Evolutionary conservation across 2,797 vertebrate species (phyloP).

Genomic region (Eulemur rubriventer): DNA sequence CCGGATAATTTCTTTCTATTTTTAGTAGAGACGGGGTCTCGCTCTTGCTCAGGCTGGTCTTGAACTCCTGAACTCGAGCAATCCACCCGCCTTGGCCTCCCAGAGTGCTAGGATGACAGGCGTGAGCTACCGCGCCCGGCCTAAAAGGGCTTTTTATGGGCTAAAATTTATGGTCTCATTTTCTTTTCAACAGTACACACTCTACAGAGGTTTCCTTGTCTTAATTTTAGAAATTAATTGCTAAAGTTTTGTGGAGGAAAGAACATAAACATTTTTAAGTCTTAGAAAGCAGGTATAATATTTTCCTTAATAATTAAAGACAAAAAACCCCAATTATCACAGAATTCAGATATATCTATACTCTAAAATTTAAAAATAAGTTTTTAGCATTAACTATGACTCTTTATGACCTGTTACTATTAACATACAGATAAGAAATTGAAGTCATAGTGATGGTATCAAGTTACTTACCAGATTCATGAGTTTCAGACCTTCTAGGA

Average conservation of each 20-base stretch:
- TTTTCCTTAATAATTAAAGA: not conserved
- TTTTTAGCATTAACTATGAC: not conserved
- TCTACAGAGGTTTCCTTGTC: not conserved
- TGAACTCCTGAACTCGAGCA: too few species aligned
- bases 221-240: conserved; percentile 10
- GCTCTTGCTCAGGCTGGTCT: too few species aligned
- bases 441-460: not conserved
- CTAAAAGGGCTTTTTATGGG: not conserved
- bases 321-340: not conserved
- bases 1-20: too few species aligned
- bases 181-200: not conserved
- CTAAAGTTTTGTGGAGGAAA: not conserved
- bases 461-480: conserved; percentile 94
- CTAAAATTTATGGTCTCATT: not conserved
- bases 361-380: not conserved
- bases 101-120: too few species aligned
- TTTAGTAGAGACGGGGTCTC: too few species aligned
- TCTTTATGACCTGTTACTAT: not conserved
- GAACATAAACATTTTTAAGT: not conserved
- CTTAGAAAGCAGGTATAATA: not conserved
- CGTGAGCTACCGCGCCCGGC: too few species aligned
- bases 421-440: not conserved
- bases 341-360: not conserved
- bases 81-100: too few species aligned
- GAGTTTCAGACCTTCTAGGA: conserved; percentile 97